Evolutionary conservation across 2,113 vertebrate genomes (phyloP), one percentile per base, ranked within the genome.

Genomic region (Erythrocercus mccallii): DNA sequence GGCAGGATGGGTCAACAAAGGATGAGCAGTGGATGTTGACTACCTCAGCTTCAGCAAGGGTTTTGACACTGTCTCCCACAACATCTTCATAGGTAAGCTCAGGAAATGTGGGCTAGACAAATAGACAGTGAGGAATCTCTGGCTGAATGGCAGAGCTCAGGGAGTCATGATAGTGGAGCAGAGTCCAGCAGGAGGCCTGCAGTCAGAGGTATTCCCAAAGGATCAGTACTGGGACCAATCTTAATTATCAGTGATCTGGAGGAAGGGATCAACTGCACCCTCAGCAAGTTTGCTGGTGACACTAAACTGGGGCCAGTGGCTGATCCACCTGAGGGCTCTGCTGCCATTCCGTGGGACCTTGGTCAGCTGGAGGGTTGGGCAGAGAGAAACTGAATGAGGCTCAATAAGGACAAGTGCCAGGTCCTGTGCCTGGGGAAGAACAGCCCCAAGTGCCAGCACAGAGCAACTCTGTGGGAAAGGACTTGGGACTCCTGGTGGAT

Each of bases 1-100:
- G 37, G 27, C 37, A 72, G 31, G 25, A 81, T 13, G 14, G 17
- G 17, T 18, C 0, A 0, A 10, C 1, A 5, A 48, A 6, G 9
- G 14, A 20, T 50, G 44, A 57, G 24, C 15, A 65, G 20, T 50
- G 35, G 12, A 42, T 27, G 25, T 12, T 62, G 19, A 5, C 20
- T 25, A 17, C 9, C 30, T 56, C 1, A 40, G 18, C 30, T 71
- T 64, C 30, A 64, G 48, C 30, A 47, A 31, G n/a, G 65, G 2
- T 79, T 62, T 33, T 86, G 45, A 69, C 2, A 1, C 2, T 27
- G 30, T 31, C 18, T 68, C 33, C 17, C 7, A 12, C 25, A 77
- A 33, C 11, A 87, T 30, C 19, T n/a, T 47, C 1, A 1, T 1
- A 54, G 28, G 24, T 30, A 30, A 5, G 56, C 47, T 70, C 56